These are phyloP conservation scores for Chironomus riparius DNA, from an alignment of 2,888 invertebrate species.

Conservation along the genomic window DNA sequence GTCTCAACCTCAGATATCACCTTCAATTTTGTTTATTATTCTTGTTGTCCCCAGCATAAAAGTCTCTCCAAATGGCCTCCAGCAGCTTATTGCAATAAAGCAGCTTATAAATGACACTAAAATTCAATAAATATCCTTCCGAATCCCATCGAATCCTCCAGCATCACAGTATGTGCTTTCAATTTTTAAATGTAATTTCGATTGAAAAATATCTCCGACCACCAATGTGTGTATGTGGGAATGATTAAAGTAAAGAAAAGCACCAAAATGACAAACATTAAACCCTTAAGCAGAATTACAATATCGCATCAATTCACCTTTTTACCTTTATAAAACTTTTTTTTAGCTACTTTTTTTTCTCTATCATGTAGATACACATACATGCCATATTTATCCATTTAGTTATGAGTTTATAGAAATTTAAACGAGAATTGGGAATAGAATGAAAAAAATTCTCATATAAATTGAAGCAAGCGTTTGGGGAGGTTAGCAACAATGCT, in stretches of 20 bases:
- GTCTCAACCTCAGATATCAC: no score
- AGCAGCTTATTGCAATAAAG: not conserved
- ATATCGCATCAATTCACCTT: not conserved
- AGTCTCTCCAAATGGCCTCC: not conserved
- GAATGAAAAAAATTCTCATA: not conserved
- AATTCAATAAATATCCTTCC: not conserved
- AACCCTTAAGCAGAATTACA: not conserved
- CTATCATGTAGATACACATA: no score
- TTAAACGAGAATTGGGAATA: not conserved
- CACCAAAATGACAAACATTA: not conserved
- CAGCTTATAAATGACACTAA: not conserved
- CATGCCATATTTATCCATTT: not conserved
- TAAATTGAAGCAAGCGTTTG: no score
- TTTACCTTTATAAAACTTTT: not conserved
- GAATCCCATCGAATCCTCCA: not conserved
- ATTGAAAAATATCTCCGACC: not conserved
- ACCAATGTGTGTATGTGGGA: not conserved
- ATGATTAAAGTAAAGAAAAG: not conserved
- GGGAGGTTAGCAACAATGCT: no score
- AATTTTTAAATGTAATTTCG: no score
- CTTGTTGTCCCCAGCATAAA: no score
- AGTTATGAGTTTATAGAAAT: not conserved
- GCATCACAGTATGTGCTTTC: not conserved
- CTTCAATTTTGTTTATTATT: no score
- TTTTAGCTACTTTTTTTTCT: no score